Base-by-base conservation (phyloP, 2,888 invertebrate genomes). In the Uloborus plumipes region DNA sequence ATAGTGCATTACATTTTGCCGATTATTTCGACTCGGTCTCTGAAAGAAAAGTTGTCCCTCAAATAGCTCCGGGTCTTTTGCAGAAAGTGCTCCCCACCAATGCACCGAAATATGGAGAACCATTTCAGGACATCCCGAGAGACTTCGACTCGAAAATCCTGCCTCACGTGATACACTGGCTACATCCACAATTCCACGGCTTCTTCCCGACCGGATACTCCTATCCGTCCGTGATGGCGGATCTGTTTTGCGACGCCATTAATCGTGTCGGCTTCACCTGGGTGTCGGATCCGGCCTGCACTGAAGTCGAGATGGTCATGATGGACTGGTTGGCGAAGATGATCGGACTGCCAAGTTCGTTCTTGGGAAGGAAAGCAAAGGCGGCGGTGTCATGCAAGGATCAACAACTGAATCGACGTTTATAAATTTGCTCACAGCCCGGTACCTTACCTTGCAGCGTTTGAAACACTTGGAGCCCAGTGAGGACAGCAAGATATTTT, bases 131-230 rank as follows among this genome's bases (percentile, higher is more conserved):
- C 71, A 96, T 98, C 84, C 96, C 98, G 94, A 90, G 89, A 14
- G 98, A 98, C 88, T 94, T 97, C 51, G 95, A 97, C 88, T 92
- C 92, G 76, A 95, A 95, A 90, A 96, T 97, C 87, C 95, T 97
- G 95, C 95, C 96, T 0, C 96, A 96, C 49, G 94, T 96, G 87
- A 89, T 62, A 6, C 77, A 71, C 20, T 64, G 66, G 64, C n/a
- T 98, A 89, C 98, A 99, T 91, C 98, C 99, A 0, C 91, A 96
- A 81, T 99, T 99, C 90, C 98, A 99, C 89, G 99, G 99, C 0
- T 99, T 99, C 89, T 99, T 99, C 89, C 99, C 99, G 7, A 93
- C 98, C n/a, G 99, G 99, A 20, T 98, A 98, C 90, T 97, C 95
- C 0, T 99, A 93, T 89, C 98, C 99, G 1, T 98, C 98, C 9